Conservation (phyloP, 2,888 invertebrate genomes). For the Cephus pygmeus region DNA sequence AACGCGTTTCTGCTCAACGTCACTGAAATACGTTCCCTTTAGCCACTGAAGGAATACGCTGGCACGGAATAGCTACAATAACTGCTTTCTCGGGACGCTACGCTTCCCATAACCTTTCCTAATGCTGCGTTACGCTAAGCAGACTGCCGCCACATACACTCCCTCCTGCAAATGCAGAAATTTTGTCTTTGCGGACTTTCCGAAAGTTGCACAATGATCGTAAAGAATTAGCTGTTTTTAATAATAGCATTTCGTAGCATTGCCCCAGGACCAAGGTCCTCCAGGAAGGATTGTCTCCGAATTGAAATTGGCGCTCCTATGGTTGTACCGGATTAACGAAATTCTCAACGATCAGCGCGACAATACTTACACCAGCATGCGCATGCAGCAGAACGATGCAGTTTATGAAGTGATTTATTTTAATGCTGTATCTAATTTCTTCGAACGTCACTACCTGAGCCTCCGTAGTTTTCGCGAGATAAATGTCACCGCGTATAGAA, state of each 20-base stretch:
- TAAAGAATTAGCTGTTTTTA: neutral
- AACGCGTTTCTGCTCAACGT: constrained; percentile 34
- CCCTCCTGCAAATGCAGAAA: neutral
- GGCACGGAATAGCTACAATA: constrained; percentile 23
- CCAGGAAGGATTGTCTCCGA: neutral
- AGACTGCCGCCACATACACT: neutral
- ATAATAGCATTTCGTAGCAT: neutral
- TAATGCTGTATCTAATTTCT: too few species aligned
- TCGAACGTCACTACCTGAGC: too few species aligned
- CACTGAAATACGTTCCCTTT: constrained; percentile 31
- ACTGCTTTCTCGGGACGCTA: neutral
- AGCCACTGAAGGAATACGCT: constrained; percentile 27
- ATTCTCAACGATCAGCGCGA: neutral
- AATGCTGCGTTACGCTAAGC: constrained; percentile 2
- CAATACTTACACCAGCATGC: too few species aligned
- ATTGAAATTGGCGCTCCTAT: neutral
- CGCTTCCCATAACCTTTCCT: neutral
- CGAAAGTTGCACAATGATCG: neutral
- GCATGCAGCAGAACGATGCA: too few species aligned
- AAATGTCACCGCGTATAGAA: too few species aligned
- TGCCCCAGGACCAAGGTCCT: neutral
- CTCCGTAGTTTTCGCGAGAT: too few species aligned
- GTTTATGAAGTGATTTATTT: too few species aligned
- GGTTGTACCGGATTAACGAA: neutral
- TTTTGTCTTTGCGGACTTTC: neutral